Base-by-base conservation (phyloP, 1,140 invertebrate species). In the Bombus superbus region DNA sequence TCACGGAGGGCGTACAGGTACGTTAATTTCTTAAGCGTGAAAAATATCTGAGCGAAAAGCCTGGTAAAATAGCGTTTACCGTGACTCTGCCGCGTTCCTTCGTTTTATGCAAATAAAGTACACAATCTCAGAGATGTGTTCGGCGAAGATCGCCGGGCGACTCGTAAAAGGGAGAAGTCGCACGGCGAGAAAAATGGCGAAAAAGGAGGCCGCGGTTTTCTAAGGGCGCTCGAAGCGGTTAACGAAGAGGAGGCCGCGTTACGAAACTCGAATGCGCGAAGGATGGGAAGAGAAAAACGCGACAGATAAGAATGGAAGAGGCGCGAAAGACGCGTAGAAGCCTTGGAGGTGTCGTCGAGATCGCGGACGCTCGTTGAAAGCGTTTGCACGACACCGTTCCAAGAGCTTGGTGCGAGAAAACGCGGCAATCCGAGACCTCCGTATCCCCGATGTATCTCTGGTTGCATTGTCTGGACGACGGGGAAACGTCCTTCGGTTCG, bases 401-500 rank as follows among this genome's bases (percentile, higher is more conserved):
- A 62, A 35, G 44, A 64, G 86, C 40, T 40, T 83, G 59, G 59
- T 42, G 66, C 62, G 64, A 77, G 76, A 85, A 81, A 81, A 81
- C 72, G 66, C 77, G 47, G 44, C 38, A 69, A 81, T 80, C 64
- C 28, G 81, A 89, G 73, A 74, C 73, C 64, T 22, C n/a, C 66
- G 40, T n/a, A n/a, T 38, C 40, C 40, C 1, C 3, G 28, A 18
- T 22, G 71, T 77, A 74, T 82, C 89, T 62, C 57, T 32, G 81
- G 42, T 53, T 71, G 83, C 81, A 89, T 90, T 90, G 88, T 90
- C 82, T 85, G 76, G 42, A 71, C 81, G 75, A 89, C 88, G 71
- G 62, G 28, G 38, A n/a, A 80, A 80, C 69, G 88, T 90, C 83
- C 86, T 80, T 88, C 89, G 79, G 73, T 77, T 35, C 72, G 53